Evolutionary conservation across 2,797 vertebrate genomes (phyloP).

Genomic region (Dipus sagitta): DNA sequence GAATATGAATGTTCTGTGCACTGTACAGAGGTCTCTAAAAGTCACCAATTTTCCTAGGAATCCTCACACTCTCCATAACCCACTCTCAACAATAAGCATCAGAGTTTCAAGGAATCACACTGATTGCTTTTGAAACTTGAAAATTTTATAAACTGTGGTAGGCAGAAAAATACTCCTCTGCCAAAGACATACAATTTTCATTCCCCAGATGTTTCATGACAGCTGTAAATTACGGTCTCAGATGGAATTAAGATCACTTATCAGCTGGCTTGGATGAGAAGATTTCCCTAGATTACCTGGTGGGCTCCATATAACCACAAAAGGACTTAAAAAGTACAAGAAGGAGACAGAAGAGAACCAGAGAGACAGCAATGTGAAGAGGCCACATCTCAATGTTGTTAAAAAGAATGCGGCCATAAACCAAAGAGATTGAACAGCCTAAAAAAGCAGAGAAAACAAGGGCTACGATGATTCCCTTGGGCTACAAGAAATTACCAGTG

Average conservation of each 20-base stretch:
- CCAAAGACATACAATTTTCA: not conserved
- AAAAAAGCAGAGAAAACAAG: not conserved
- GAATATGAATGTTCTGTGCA: conserved; percentile 62
- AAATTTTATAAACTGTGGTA: not conserved
- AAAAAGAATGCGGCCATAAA: not conserved
- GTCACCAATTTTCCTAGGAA: not conserved
- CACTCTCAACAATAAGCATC: not conserved
- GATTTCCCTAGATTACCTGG: not conserved
- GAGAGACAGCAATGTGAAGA: not conserved
- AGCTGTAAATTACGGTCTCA: not conserved
- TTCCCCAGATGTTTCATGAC: not conserved
- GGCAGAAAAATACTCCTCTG: not conserved
- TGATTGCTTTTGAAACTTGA: not conserved
- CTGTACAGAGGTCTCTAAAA: conserved; percentile 61
- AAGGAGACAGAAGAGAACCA: not conserved
- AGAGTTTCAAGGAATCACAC: not conserved
- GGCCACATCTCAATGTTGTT: not conserved
- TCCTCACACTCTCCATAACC: not conserved
- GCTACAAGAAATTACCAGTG: not conserved
- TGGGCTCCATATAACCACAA: not conserved
- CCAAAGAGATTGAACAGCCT: not conserved
- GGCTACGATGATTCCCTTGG: not conserved
- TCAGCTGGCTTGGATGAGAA: not conserved
- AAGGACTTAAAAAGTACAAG: not conserved
- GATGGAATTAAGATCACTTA: not conserved